Evolutionary conservation across 2,888 invertebrate species (phyloP), one percentile per base, ranked within the genome.

Genomic region (Mythimna ferrago): DNA sequence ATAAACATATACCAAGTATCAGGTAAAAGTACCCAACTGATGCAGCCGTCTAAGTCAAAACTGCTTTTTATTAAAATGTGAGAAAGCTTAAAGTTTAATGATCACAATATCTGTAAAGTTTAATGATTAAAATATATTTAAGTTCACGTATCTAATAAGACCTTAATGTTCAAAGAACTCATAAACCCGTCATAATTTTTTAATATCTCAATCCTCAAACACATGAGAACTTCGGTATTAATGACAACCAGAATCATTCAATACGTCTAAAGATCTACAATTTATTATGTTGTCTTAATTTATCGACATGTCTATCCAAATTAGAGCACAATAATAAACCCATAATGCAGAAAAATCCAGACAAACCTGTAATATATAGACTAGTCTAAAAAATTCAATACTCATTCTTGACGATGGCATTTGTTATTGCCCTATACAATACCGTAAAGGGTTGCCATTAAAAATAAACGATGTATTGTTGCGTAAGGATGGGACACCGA

Each of bases 391-490:
- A 76, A 85, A 67, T 41, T 67, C 71, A 78, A 81, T 77, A 80
- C 54, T 68, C 76, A 74, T 81, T 78, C 83, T 76, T 79, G 11
- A 66, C 35, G 44, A 21, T 69, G 84, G 86, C 73, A 87, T 89
- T 74, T 81, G 79, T 85, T 83, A 86, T 85, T 79, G 80, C 81
- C 72, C 71, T 77, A 80, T 83, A 80, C 78, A 71, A 78, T 78
- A 81, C 84, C 83, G 84, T 86, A 84, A 86, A 83, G 68, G 85
- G 78, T 72, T 71, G 57, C 81, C 86, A 87, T 89, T 86, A 88
- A 88, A 89, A 86, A 82, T 89, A 84, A 86, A 86, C 51, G 86
- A 87, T 79, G 83, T 86, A 86, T 86, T 88, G 88, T 88, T 80
- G 26, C 14, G 0, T 81, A 88, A 85, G 66, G 89, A 88, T 83